A percentile compares a stretch with the other conserved stretches of the same genome.
These are phyloP conservation scores for Leucophenga varia DNA, from an alignment of 1,140 invertebrate species.

Conservation along the genomic window DNA sequence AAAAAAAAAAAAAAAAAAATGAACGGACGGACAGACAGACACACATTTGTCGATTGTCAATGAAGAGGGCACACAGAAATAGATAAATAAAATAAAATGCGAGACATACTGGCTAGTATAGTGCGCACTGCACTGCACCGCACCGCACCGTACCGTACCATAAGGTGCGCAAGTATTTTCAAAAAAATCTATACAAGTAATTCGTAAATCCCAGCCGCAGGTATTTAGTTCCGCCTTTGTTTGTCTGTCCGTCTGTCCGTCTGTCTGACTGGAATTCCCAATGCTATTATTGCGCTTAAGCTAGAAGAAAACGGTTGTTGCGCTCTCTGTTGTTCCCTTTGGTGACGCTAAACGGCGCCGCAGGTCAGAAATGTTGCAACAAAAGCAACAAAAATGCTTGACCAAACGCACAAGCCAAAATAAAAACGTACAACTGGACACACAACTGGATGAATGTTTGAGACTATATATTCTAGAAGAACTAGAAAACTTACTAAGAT, in stretches of 20 bases:
- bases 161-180: neutral
- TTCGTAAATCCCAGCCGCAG: constrained; percentile 52
- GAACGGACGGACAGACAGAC: constrained; percentile 26
- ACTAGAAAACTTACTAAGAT: no score
- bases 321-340: constrained; percentile 16
- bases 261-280: constrained; percentile 46
- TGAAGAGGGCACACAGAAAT: neutral
- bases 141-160: no score
- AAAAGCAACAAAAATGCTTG: neutral
- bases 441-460: no score
- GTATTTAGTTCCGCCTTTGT: constrained; percentile 51
- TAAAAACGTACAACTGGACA: no score
- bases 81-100: no score
- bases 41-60: constrained; percentile 1
- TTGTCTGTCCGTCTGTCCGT: no score
- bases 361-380: constrained; percentile 32
- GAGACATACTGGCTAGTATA: no score
- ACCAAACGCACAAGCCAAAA: no score
- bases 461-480: no score
- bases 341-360: constrained; percentile 27
- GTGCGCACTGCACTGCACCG: no score
- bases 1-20: no score
- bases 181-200: constrained; percentile 24
- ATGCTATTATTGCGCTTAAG: constrained; percentile 52
- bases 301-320: constrained; percentile 12